Base-by-base conservation (phyloP, 2,888 invertebrate species). In the Cylindroiulus punctatus region DNA sequence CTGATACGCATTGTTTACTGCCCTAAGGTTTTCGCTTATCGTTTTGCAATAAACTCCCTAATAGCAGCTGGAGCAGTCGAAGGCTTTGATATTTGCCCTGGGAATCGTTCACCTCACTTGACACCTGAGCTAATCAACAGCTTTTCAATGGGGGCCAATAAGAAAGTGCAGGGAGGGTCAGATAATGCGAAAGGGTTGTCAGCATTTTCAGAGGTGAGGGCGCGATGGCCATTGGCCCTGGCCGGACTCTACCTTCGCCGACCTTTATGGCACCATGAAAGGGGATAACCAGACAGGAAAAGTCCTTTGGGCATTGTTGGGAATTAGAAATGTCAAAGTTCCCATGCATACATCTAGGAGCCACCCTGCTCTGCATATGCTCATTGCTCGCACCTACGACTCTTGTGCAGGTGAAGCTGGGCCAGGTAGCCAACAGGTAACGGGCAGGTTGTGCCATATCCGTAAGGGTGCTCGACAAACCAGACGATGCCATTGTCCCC, bases 61-160 rank as follows among this genome's bases (percentile, higher is more conserved):
- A 76, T 76, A 76, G 76, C 76, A 76, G 76, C 76, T 76, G 76
- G 76, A 30, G 52, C 52, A 52, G 19, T 19, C 5, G 52, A 52
- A 65, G 22, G 76, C 76, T 76, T 76, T 30, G 76, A 22, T 76
- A 76, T 76, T 76, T 76, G 76, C 76, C 76, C 76, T 76, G 76
- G 76, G 76, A 76, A 76, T 76, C 76, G 76, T 76, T 76, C 76
- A 76, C 76, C 76, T 76, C 76, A 76, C 76, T 76, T 76, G 76
- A 76, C 76, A 76, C 76, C 76, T 76, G 76, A 76, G 76, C 76
- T 76, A 76, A 76, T 76, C 76, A 76, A 76, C 76, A 30, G 76
- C 76, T 76, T 76, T 76, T 76, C 22, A 76, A 76, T 76, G 76
- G 76, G 30, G 76, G 76, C 26, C 65, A 76, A 76, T 76, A 26